Evolutionary conservation across 2,113 vertebrate genomes (phyloP).

Genomic region (Caretta caretta): DNA sequence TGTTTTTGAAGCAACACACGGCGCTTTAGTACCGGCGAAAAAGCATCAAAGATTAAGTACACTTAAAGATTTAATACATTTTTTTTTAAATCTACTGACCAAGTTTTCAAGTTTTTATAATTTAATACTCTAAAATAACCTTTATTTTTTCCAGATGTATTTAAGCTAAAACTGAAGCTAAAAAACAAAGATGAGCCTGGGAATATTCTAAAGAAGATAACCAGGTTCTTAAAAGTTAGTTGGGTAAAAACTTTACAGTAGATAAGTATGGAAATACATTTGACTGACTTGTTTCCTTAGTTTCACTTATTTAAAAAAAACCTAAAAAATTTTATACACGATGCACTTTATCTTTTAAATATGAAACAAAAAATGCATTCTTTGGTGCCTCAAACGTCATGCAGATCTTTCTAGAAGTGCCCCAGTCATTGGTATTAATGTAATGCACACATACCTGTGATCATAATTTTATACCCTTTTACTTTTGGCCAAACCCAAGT

Average conservation of each 20-base stretch:
- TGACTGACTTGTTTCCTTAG: slow-evolving; percentile 3
- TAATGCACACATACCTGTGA: slow-evolving; percentile 62
- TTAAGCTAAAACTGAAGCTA: neutral
- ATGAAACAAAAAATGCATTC: slow-evolving; percentile 29
- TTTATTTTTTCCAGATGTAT: neutral
- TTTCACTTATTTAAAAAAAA: neutral
- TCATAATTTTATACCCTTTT: slow-evolving; percentile 69
- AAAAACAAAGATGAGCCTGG: slow-evolving; percentile 22
- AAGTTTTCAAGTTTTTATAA: neutral
- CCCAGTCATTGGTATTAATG: neutral
- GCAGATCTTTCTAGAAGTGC: neutral
- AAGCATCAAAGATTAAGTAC: slow-evolving; percentile 62
- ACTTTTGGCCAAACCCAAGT: slow-evolving; percentile 25
- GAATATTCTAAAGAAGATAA: slow-evolving; percentile 12
- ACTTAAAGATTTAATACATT: slow-evolving; percentile 25
- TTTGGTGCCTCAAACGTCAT: slow-evolving; percentile 59
- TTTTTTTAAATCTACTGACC: neutral
- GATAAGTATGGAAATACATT: slow-evolving; percentile 46
- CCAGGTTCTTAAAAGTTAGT: slow-evolving; percentile 15
- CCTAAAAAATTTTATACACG: neutral
- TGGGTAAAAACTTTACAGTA: neutral
- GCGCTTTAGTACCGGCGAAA: slow-evolving; percentile 42
- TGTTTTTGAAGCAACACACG: slow-evolving; percentile 51
- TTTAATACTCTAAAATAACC: neutral
- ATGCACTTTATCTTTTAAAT: slow-evolving; percentile 34